phyloP scores from a whole-genome alignment of 2,113 vertebrate species.

The Gadus chalcogrammus region DNA sequence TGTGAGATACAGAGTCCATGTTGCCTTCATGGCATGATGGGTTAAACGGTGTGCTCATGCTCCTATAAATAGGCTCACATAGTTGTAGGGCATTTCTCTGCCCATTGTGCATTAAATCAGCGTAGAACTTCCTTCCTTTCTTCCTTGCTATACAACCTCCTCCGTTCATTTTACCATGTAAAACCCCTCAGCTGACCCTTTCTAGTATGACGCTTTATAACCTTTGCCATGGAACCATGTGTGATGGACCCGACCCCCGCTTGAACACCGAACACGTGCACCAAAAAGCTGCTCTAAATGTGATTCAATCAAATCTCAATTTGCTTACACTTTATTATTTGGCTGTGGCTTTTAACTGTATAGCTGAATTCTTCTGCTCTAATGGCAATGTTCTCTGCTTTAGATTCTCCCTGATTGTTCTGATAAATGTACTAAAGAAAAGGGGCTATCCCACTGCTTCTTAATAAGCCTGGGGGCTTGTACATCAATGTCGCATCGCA shows the following conservation, averaged over 20 bases:
- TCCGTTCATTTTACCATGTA: constrained; percentile 26
- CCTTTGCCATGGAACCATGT: constrained; percentile 30
- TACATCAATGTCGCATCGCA: too few relatives aligned
- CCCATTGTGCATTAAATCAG: constrained; percentile 31
- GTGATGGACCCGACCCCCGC: constrained; percentile 9
- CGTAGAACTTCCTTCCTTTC: constrained; percentile 10
- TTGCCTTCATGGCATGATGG: not conserved
- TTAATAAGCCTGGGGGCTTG: constrained; percentile 47
- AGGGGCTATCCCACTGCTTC: constrained; percentile 52
- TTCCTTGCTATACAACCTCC: constrained; percentile 4
- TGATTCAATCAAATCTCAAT: constrained; percentile 27
- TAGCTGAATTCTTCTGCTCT: constrained; percentile 36
- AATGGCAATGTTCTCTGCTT: constrained; percentile 32
- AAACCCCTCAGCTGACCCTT: constrained; percentile 19
- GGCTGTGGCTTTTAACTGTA: constrained; percentile 49
- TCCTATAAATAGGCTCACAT: not conserved
- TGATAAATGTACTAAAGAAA: constrained; percentile 39
- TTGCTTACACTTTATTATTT: constrained; percentile 52
- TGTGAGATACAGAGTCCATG: not conserved
- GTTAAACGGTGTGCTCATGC: not conserved
- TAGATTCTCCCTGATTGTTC: constrained; percentile 32
- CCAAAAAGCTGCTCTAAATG: too few relatives aligned
- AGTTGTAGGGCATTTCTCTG: not conserved
- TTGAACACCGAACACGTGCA: constrained; percentile 13
- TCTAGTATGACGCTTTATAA: constrained; percentile 29